These are phyloP conservation scores for Rhopalosiphum padi DNA, from an alignment of 1,140 invertebrate genomes.

Conservation along the genomic window DNA sequence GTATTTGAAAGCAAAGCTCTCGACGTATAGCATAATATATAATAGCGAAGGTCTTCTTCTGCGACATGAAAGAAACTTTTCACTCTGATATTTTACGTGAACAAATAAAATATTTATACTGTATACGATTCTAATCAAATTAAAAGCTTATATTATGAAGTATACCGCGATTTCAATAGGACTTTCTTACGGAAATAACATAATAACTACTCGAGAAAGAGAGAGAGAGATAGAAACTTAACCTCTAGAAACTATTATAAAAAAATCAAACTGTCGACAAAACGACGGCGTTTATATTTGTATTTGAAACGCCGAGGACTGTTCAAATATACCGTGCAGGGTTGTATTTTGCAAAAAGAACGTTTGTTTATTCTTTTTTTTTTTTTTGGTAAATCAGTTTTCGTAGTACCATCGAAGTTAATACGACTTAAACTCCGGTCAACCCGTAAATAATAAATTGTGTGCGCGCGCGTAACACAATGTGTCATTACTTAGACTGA, in stretches of 20 bases:
- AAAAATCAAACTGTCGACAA: neutral
- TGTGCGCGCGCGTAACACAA: neutral
- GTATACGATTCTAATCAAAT: neutral
- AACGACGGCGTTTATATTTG: conserved; percentile 15
- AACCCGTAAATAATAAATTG: neutral
- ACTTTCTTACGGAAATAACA: neutral
- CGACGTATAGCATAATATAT: neutral
- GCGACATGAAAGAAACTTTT: neutral
- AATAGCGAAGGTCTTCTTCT: neutral
- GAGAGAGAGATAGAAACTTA: neutral
- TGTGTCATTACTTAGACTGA: neutral
- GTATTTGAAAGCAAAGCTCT: neutral
- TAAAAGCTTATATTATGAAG: neutral
- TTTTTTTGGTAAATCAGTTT: conserved; percentile 1
- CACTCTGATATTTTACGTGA: neutral
- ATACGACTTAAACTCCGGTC: neutral
- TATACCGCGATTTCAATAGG: neutral
- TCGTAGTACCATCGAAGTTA: neutral
- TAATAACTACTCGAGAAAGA: neutral
- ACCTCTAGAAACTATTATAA: neutral
- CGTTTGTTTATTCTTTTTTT: neutral
- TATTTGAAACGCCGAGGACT: neutral
- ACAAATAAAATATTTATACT: neutral
- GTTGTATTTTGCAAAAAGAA: neutral
- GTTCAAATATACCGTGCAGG: neutral